phyloP scores from a whole-genome alignment of 2,797 vertebrate genomes.

The Uromys caudimaculatus region DNA sequence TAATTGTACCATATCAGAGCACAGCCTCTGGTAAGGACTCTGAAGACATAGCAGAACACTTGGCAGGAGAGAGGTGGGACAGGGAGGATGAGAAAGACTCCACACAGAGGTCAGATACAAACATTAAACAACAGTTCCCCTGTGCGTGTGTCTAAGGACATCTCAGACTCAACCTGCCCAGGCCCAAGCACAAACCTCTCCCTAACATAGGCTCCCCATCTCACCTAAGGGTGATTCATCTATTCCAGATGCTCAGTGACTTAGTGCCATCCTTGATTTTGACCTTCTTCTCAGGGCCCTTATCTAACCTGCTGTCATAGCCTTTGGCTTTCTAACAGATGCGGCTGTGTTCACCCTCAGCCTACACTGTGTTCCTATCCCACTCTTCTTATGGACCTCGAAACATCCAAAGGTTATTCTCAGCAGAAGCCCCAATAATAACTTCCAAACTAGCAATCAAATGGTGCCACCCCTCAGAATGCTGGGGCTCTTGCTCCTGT shows the following conservation, averaged over 20 bases:
- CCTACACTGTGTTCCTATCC: neutral
- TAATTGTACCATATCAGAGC: neutral
- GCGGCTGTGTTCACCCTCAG: neutral
- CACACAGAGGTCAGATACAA: neutral
- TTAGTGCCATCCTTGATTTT: neutral
- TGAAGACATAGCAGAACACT: neutral
- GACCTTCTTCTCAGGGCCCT: neutral
- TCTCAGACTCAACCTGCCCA: neutral
- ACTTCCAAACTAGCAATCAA: neutral
- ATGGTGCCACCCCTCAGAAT: neutral
- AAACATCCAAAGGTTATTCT: neutral
- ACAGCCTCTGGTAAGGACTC: neutral
- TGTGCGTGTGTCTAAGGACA: neutral
- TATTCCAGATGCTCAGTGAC: neutral
- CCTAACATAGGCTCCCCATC: neutral
- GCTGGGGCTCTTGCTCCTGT: neutral
- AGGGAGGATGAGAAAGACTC: neutral
- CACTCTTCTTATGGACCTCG: neutral
- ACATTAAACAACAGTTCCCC: neutral
- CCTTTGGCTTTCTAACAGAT: neutral
- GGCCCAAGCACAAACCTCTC: neutral
- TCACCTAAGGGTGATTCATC: neutral
- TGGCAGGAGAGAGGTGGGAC: neutral
- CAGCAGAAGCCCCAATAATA: neutral
- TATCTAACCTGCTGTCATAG: neutral